Evolutionary conservation across 2,888 invertebrate species (phyloP), one percentile per base, ranked within the genome.

Genomic region (Itoplectis maculator): DNA sequence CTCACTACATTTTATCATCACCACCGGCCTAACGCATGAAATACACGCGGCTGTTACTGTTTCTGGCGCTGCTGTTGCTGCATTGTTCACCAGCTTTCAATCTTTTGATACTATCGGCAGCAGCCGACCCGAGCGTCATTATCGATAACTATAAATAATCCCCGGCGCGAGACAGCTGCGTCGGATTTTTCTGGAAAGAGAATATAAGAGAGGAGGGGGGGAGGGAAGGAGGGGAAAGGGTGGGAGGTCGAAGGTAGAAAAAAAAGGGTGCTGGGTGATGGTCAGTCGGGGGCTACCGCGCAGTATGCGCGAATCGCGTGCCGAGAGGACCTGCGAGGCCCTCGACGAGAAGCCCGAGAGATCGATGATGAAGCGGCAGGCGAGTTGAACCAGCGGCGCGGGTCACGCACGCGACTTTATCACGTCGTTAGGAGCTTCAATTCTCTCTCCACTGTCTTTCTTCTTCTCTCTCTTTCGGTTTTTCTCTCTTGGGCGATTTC

Each of bases 311-410:
- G 79, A 82, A 84, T 84, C 84, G 84, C 84, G 84, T 84, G 84
- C 73, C 76, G 47, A 69, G n/a, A 76, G 73, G 72, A 45, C 79
- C 23, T 35, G 49, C 69, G 29, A 29, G n/a, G 29, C 29, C 29
- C 70, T 74, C 68, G 47, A 40, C 35, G 76, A 49, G 76, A 76
- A 78, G 20, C 73, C n/a, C 49, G 70, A 66, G 70, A 66, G 88
- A 90, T 90, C 89, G 88, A 90, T 90, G 89, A 89, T 84, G 89
- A 87, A 86, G 86, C 81, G 85, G 87, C 88, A 88, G 88, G 86
- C 84, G 85, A 87, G 80, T 81, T 77, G 73, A 84, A 83, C 81
- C 78, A 81, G 82, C 81, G 79, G 80, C 76, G 72, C 69, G 72
- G 87, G 88, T 89, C 87, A 87, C 86, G 83, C 88, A 88, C 88